phyloP scores from a whole-genome alignment of 2,113 vertebrate species.

The Glaucidium brasilianum region DNA sequence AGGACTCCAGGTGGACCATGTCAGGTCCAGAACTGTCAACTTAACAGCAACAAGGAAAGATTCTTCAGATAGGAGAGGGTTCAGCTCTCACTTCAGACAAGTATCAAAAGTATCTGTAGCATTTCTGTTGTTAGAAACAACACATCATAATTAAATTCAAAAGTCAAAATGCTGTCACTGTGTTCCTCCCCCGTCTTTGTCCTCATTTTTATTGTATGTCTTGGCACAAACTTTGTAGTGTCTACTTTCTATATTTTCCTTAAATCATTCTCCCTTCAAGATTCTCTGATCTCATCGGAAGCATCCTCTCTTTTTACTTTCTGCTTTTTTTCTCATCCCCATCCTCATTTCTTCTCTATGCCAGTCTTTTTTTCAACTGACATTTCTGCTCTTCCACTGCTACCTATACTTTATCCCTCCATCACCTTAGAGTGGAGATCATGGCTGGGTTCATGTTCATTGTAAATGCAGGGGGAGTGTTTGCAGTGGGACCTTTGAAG shows the following conservation, averaged over 20 bases:
- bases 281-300: neutral
- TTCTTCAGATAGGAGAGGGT: neutral
- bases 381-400: neutral
- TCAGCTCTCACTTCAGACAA: neutral
- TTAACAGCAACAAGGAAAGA: neutral
- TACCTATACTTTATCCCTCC: neutral
- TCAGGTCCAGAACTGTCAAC: neutral
- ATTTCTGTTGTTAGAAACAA: constrained; percentile 29
- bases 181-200: neutral
- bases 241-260: neutral
- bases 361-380: neutral
- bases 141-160: neutral
- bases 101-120: neutral
- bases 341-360: neutral
- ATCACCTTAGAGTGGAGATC: neutral
- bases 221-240: neutral
- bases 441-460: accelerated
- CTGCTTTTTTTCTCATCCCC: neutral
- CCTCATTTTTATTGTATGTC: neutral
- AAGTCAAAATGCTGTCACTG: constrained; percentile 5
- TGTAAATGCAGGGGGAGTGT: accelerated
- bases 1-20: neutral
- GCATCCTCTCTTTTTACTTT: neutral
- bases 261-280: neutral
- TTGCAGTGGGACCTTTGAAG: neutral